Conservation (phyloP, 64 coral and sea anemone genomes). For the Trachythela sp. region DNA sequence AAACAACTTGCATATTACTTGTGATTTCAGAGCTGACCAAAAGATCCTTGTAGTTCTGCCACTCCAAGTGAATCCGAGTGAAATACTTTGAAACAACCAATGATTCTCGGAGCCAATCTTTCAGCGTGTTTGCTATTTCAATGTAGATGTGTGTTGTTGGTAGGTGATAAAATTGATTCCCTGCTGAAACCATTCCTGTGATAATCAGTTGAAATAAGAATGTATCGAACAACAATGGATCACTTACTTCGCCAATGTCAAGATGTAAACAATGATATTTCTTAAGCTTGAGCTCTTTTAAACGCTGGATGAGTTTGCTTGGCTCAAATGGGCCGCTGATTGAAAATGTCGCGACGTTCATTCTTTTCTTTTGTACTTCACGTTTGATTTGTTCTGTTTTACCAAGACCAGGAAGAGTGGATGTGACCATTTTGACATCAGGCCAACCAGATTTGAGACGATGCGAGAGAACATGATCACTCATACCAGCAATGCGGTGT, state of each 20-base stretch:
- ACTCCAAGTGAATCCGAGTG: conserved; percentile 46
- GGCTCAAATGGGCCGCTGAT: conserved; percentile 76
- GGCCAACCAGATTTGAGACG: conserved; percentile 48
- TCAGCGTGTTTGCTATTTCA: conserved; percentile 54
- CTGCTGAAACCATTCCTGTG: conserved; percentile 48
- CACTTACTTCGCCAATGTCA: conserved; percentile 46
- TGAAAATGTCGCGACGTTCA: conserved; percentile 53
- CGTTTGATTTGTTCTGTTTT: conserved; percentile 69
- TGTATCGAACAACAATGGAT: conserved; percentile 28
- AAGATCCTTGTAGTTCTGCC: conserved; percentile 27
- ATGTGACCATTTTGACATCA: conserved; percentile 61
- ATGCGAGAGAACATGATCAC: conserved; percentile 46
- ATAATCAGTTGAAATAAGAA: conserved; percentile 59
- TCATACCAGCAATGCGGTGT: conserved; percentile 66
- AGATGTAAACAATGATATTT: conserved; percentile 66
- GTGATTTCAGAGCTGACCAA: conserved; percentile 45
- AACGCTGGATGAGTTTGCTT: conserved; percentile 37
- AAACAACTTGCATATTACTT: conserved; percentile 35
- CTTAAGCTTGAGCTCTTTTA: conserved; percentile 37
- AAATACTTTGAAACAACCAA: conserved; percentile 50
- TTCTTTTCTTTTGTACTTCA: conserved; percentile 45
- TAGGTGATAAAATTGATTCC: conserved; percentile 46
- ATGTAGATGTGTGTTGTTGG: conserved; percentile 29
- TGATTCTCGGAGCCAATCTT: conserved; percentile 50
- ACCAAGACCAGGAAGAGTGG: conserved; percentile 71